Evolutionary conservation across 37 sponge, comb jelly and placozoan genomes (phyloP), one percentile per base, ranked within the genome.

Genomic region (Mnemiopsis leidyi): DNA sequence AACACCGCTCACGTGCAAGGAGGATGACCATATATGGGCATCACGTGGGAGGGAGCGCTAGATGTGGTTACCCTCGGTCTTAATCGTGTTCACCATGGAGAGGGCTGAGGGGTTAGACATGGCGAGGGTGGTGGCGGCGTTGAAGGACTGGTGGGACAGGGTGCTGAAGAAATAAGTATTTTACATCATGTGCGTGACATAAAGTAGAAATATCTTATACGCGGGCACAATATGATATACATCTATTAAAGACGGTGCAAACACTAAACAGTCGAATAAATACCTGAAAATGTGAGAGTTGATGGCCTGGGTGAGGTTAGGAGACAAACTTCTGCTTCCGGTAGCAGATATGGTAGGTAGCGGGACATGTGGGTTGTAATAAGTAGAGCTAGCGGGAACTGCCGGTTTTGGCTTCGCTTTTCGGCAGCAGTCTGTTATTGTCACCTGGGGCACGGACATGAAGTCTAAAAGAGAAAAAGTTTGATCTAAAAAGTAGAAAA

Each of bases 271-370:
- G n/a, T n/a, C n/a, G n/a, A 7, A 71, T 34, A 18, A 82, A 7
- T 82, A 82, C 82, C 82, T 82, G 82, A 82, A 82, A 7, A 82
- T 82, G 38, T 82, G 82, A 36, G 82, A 82, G 82, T 82, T 82
- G 2, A 82, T 82, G 7, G 82, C 82, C 82, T 82, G 82, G 3
- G 37, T 35, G 35, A 82, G 82, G 29, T 34, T 82, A 36, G 82
- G 82, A 23, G 82, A 82, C 2, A 82, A 7, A 34, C 38, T 82
- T 2, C 82, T 13, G 37, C 37, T 30, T 7, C 82, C 82, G 29
- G 37, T 32, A 1, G 37, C 73, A 18, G 73, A 71, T 5, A 28
- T 29, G 73, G 73, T 29, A 18, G 73, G 30, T 5, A 28, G 73
- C 9, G 30, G 29, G 9, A 23, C 73, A 18, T 28, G 29, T 2